Base-by-base conservation (phyloP, 2,797 vertebrate species). In the Loris lydekkerianus region DNA sequence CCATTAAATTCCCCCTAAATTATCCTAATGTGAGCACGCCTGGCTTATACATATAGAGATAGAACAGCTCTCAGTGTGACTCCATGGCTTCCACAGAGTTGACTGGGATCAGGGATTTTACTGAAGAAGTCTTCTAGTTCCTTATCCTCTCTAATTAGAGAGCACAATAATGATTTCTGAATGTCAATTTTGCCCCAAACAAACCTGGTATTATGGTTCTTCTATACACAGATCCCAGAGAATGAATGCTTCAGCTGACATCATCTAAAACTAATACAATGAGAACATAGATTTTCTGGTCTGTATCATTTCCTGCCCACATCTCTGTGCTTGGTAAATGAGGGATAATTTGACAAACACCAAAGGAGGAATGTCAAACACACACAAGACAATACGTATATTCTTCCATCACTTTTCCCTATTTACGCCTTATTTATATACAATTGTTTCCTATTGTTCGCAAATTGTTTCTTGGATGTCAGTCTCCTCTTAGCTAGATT, bases 241-340 rank as follows among this genome's bases (percentile, higher is more conserved):
- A 84, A 70, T 25, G 34, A 94, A 18, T 60, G 43, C 89, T 63
- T 78, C 86, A 76, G n/a, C 94, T 97, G 96, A 92, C 86, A 90
- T 95, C 91, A 96, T 70, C 91, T 65, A 67, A 76, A 96, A 82
- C 27, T 18, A 76, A 83, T 72, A 78, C 37, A 69, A 58, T 85
- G 89, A 96, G 76, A 85, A 92, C 93, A 92, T 73, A 60, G 63
- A 13, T 89, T 25, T 75, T 95, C 58, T 53, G 63, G 78, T 92
- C 91, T 80, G 91, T 89, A 73, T 82, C 46, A 37, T 83, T 96
- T 94, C 84, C 94, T 91, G n/a, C 91, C 95, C 96, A 91, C 92
- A 90, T 91, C 86, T 96, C 82, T 91, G 82, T 80, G 76, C 81
- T 91, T 96, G 96, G 91, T 75, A 91, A 96, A 84, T 40, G 37